phyloP scores from a whole-genome alignment of 2,888 invertebrate genomes.

The Biston betularia region DNA sequence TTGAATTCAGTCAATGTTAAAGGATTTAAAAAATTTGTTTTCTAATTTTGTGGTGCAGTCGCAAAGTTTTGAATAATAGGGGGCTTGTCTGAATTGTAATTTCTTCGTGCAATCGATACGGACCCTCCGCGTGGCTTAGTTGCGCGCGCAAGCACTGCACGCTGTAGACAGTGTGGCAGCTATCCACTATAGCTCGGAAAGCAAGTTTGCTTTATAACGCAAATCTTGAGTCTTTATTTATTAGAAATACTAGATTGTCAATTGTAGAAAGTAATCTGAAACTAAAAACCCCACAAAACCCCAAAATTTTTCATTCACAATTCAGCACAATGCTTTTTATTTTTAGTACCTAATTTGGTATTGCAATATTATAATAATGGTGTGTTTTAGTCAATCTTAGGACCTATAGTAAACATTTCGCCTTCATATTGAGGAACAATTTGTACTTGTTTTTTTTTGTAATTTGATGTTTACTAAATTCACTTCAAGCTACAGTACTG shows the following conservation, averaged over 20 bases:
- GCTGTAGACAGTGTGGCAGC: constrained; percentile 26
- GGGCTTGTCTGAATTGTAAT: constrained; percentile 54
- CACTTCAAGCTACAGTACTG: constrained; percentile 28
- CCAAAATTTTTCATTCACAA: too few species aligned
- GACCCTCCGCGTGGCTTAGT: constrained; percentile 61
- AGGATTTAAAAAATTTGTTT: neutral
- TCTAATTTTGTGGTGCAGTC: constrained; percentile 43
- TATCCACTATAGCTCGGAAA: neutral
- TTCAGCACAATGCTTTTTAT: neutral
- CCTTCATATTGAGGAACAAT: too few species aligned
- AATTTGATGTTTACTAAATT: neutral
- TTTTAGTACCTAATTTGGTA: neutral
- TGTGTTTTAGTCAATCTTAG: too few species aligned
- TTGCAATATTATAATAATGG: neutral
- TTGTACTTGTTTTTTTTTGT: neutral
- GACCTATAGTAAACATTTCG: too few species aligned
- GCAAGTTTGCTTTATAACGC: neutral
- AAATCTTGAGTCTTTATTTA: neutral
- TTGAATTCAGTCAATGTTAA: constrained; percentile 9
- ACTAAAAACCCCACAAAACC: neutral
- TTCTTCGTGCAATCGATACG: constrained; percentile 74
- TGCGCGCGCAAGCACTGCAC: constrained; percentile 75
- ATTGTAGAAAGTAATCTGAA: neutral
- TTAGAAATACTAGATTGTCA: neutral
- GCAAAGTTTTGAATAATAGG: constrained; percentile 49